These are phyloP conservation scores for Papilio polyxenes DNA, from an alignment of 1,140 invertebrate species.

Conservation along the genomic window DNA sequence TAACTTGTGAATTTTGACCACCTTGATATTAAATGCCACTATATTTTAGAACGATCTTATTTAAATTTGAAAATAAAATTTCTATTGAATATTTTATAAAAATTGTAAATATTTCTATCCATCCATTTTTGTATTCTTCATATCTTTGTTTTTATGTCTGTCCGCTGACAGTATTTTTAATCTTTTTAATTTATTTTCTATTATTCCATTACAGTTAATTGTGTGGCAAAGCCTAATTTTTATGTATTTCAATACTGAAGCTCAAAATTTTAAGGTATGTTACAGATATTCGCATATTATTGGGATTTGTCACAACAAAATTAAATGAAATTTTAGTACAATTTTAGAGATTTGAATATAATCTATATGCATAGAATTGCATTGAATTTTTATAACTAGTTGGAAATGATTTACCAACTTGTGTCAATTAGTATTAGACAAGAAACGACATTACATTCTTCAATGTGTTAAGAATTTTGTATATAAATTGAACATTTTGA, in stretches of 20 bases:
- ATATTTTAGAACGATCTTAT: neutral
- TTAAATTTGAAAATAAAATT: slow-evolving; percentile 24
- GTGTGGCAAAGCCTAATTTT: neutral
- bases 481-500: slow-evolving; percentile 50
- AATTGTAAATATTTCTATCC: slow-evolving; percentile 41
- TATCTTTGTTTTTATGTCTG: slow-evolving; percentile 15
- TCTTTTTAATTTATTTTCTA: slow-evolving; percentile 35
- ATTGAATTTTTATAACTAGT: neutral
- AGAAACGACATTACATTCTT: slow-evolving; percentile 7
- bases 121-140: slow-evolving; percentile 22
- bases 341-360: neutral
- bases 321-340: neutral
- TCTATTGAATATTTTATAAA: slow-evolving; percentile 34
- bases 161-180: slow-evolving; percentile 25
- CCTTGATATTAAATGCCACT: neutral
- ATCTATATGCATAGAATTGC: neutral
- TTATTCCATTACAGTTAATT: slow-evolving; percentile 26
- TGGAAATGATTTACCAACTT: neutral
- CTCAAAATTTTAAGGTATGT: too few relatives aligned
- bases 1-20: neutral
- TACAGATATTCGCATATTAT: neutral
- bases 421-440: slow-evolving; percentile 16
- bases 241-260: too few relatives aligned
- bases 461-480: slow-evolving; percentile 40
- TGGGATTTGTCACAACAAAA: neutral